A percentile compares a stretch with the other conserved stretches of the same genome.
Evolutionary conservation across 1,140 invertebrate species (phyloP).

Genomic region (Calosoma granatense): DNA sequence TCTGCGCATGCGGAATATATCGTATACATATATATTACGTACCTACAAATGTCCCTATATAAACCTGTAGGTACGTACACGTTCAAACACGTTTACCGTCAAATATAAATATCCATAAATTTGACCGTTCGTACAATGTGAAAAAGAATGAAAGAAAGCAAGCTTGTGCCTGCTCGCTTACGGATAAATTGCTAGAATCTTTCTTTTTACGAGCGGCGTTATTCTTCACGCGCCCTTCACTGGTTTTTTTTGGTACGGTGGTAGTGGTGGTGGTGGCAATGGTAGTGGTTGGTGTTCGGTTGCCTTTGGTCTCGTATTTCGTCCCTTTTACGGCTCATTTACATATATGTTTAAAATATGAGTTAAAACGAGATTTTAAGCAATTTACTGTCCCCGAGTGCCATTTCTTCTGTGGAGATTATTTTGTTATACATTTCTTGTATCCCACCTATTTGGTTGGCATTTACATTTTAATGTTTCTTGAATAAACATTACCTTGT

Average conservation of each 20-base stretch:
- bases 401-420: slow-evolving; percentile 3
- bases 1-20: too few species aligned
- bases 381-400: slow-evolving; percentile 3
- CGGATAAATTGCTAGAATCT: slow-evolving; percentile 1
- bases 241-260: not conserved
- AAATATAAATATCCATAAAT: slow-evolving; percentile 1
- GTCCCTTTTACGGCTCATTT: slow-evolving; percentile 8
- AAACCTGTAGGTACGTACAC: too few species aligned
- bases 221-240: not conserved
- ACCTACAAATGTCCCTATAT: too few species aligned
- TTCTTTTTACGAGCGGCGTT: slow-evolving; percentile 6
- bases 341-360: slow-evolving; percentile 8
- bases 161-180: not conserved
- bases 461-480: slow-evolving; percentile 4
- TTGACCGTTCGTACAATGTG: not conserved
- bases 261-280: too few species aligned
- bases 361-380: slow-evolving; percentile 9
- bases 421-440: slow-evolving; percentile 9
- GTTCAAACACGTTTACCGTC: not conserved
- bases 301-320: not conserved
- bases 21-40: too few species aligned
- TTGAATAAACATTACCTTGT: not conserved
- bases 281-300: not conserved
- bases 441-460: slow-evolving; percentile 7
- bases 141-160: not conserved